phyloP scores from a whole-genome alignment of 2,113 vertebrate genomes.

The Neogale vison region DNA sequence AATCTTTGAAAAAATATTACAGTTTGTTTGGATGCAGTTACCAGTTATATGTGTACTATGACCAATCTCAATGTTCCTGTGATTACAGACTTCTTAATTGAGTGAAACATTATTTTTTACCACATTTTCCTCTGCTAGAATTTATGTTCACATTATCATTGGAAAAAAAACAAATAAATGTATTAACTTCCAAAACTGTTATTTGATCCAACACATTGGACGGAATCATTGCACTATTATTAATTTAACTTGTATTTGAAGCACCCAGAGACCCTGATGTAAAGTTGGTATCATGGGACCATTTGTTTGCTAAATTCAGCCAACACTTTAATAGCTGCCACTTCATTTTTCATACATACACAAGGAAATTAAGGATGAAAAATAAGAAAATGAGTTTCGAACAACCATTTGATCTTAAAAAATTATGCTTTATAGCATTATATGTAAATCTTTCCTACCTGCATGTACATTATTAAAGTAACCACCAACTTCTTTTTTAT shows the following conservation, averaged over 20 bases:
- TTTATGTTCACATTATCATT: not conserved
- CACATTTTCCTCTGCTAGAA: not conserved
- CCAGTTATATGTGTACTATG: not conserved
- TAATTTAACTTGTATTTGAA: not conserved
- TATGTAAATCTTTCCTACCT: not conserved
- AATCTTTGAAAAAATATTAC: too few species aligned
- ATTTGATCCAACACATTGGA: not conserved
- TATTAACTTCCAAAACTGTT: not conserved
- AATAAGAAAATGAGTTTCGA: conserved; percentile 27
- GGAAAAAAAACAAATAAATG: not conserved
- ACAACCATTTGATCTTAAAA: not conserved
- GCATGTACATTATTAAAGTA: not conserved
- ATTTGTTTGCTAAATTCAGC: not conserved
- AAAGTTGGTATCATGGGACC: not conserved
- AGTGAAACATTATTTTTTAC: not conserved
- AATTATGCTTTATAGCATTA: not conserved
- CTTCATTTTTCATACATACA: not conserved
- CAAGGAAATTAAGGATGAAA: not conserved
- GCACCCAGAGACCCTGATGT: not conserved
- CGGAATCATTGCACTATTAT: not conserved
- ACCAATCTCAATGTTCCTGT: not conserved
- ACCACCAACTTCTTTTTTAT: not conserved
- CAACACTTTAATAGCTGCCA: not conserved
- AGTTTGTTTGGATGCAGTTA: not conserved
- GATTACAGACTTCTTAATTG: not conserved